Base-by-base conservation (phyloP, 2,888 invertebrate species). In the Lysandra coridon region DNA sequence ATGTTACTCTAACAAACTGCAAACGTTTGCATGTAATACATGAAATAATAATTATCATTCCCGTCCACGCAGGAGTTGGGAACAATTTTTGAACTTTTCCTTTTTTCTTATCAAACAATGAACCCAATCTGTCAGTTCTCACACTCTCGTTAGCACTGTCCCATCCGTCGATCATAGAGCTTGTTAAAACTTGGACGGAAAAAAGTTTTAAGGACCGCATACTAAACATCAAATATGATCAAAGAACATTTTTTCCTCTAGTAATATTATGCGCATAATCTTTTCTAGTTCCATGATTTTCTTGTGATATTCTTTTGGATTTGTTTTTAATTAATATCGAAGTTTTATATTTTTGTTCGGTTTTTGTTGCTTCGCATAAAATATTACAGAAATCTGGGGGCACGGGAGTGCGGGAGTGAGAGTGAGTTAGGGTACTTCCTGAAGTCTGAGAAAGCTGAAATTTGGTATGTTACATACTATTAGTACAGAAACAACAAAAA, bases 141-240 rank as follows among this genome's bases (percentile, higher is more conserved):
- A 81, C 80, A 80, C 81, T 78, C 82, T 84, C 82, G 84, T 83
- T 84, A 84, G 79, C 81, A 80, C 80, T 80, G 79, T 79, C 79
- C 79, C 81, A 77, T 80, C 82, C 82, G 85, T 87, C 86, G 86
- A 88, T 88, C 87, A 86, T 86, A 83, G 81, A 85, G 88, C 88
- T 89, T 89, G 88, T 88, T 88, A 89, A 88, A 88, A 89, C 84
- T 89, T 85, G 83, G 85, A 86, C 85, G 84, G 86, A 87, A 87
- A 86, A 86, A 89, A 88, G 85, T 89, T 88, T 86, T 88, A 87
- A 88, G 86, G 87, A 86, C 83, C 85, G 81, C 81, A 83, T 81
- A 83, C 83, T 83, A 83, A 84, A 84, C 83, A 85, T 84, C 84
- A 79, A 85, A 85, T 84, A 85, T 82, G 84, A 84, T 84, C 84